phyloP scores from a whole-genome alignment of 2,113 vertebrate species.

The Otolemur garnettii region DNA sequence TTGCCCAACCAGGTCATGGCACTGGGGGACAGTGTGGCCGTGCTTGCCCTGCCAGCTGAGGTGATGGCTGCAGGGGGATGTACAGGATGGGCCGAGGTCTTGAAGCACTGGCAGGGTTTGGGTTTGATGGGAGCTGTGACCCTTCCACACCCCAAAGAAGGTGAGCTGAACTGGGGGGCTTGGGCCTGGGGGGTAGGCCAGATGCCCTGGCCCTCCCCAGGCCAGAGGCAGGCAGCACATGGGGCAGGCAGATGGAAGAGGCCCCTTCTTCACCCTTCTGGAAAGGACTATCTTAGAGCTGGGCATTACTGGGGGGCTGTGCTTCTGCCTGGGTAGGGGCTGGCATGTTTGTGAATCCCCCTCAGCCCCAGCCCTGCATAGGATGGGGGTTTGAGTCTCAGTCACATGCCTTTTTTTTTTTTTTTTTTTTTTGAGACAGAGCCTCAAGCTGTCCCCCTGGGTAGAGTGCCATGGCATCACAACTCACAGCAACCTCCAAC shows the following conservation, averaged over 20 bases:
- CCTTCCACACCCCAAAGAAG: background rate
- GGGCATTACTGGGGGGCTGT: background rate
- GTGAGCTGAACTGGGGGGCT: background rate
- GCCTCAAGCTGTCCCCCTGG: too few relatives aligned
- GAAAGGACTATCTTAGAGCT: fast-evolving
- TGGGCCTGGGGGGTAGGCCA: background rate
- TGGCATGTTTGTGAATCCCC: too few relatives aligned
- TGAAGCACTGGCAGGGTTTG: background rate
- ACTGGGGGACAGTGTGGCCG: slow-evolving; percentile 51
- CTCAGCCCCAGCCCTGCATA: background rate
- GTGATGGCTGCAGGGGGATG: fast-evolving
- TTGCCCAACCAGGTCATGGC: slow-evolving; percentile 45
- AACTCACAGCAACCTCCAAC: too few relatives aligned
- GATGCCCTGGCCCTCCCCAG: background rate
- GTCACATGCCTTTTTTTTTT: background rate
- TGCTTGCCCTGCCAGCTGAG: background rate
- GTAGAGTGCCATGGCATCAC: too few relatives aligned
- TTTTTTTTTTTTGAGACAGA: too few relatives aligned
- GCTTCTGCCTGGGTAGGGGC: background rate
- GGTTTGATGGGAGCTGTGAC: background rate
- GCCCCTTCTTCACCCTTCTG: too few relatives aligned
- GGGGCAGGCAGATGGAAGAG: background rate
- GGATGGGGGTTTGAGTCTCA: fast-evolving
- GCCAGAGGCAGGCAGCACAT: background rate
- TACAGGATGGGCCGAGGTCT: background rate